A percentile compares a stretch with the other conserved stretches of the same genome.
Evolutionary conservation across 1,140 invertebrate species (phyloP).

Genomic region (Drosophila guanche): DNA sequence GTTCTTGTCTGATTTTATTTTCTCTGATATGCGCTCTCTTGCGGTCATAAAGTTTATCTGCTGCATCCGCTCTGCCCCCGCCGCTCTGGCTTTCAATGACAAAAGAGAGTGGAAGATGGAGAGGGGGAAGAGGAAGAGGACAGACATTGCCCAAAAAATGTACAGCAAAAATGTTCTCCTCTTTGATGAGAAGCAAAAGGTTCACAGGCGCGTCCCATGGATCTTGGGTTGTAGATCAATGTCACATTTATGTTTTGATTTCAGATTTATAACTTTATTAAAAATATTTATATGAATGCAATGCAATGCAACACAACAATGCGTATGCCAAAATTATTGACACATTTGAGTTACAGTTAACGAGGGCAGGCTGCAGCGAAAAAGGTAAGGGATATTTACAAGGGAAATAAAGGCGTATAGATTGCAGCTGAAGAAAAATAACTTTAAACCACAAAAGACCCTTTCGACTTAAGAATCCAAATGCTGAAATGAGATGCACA

Average conservation of each 20-base stretch:
- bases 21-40: constrained; percentile 54
- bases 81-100: constrained; percentile 29
- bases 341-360: constrained; percentile 6
- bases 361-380: neutral
- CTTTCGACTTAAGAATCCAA: no score
- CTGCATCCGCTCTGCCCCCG: constrained; percentile 5
- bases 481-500: no score
- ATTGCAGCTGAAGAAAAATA: neutral
- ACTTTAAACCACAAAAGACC: neutral
- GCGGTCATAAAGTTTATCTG: constrained; percentile 69
- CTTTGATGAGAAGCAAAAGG: constrained; percentile 62
- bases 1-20: constrained; percentile 80
- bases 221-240: constrained; percentile 69
- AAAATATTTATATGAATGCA: constrained; percentile 31
- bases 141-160: constrained; percentile 63
- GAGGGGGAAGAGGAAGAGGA: neutral
- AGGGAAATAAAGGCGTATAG: no score
- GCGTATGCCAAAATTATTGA: constrained; percentile 6
- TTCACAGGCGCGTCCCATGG: constrained; percentile 25
- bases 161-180: constrained; percentile 52
- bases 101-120: neutral
- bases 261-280: constrained; percentile 80
- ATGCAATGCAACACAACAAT: neutral
- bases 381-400: neutral
- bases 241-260: constrained; percentile 69